Evolutionary conservation across 2,113 vertebrate genomes (phyloP), one percentile per base, ranked within the genome.

Genomic region (Gymnorhina tibicen): DNA sequence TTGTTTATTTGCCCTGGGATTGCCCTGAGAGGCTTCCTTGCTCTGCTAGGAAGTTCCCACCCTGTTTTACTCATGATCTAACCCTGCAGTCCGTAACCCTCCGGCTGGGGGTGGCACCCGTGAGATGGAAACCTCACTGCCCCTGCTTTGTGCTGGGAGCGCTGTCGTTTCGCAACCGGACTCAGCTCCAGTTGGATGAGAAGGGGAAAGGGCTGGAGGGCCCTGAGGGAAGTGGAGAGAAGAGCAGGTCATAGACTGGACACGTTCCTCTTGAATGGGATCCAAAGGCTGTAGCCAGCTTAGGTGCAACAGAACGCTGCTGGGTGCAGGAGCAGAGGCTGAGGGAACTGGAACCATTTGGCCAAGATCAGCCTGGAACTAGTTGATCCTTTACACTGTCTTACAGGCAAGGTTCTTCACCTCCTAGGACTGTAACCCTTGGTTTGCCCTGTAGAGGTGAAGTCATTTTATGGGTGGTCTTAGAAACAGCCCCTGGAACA

Each of bases 21-120:
- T 81, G 46, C 80, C 49, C 66, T 56, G 35, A 58, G 74, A 91
- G 24, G 69, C 66, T 94, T 75, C 74, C n/a, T 47, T 3, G 2
- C 33, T 85, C 47, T 92, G 64, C 80, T 91, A 60, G 94, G 94
- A 95, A 95, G 94, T 95, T 93, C 94, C 89, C 96, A 89, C 96
- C 93, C 95, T 95, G 89, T 91, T 95, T 78, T 41, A 56, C 80
- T 95, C 52, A 89, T 92, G 93, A 95, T 72, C 86, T 95, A 94
- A 96, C 80, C 66, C 67, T 74, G 60, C 35, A 50, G 59, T 84
- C 81, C 0, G 1, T 81, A 91, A 91, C 70, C 67, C 59, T 91
- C 67, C 73, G 91, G 74, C 91, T 81, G 50, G 16, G 52, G 64
- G 73, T 95, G 72, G 91, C 89, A 96, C 50, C 50, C 53, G 24